A percentile compares a stretch with the other conserved stretches of the same genome.
These are phyloP conservation scores for Drosophila subquinaria DNA, from an alignment of 2,888 invertebrate genomes.

Conservation along the genomic window DNA sequence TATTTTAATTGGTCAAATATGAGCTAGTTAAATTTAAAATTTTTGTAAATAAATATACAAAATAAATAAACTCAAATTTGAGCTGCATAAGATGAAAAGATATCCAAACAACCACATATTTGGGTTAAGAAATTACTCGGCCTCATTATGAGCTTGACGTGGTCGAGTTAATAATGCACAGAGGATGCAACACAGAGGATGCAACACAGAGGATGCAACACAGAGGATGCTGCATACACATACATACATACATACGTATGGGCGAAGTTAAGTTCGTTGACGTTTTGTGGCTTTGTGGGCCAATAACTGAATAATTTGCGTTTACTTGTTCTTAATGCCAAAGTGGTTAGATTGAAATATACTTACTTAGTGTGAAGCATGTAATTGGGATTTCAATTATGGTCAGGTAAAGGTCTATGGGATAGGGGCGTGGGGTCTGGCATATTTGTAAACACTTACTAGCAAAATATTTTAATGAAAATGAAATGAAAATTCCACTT, in stretches of 20 bases:
- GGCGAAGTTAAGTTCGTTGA: conserved; percentile 33
- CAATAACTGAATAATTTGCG: conserved; percentile 77
- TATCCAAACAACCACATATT: conserved; percentile 52
- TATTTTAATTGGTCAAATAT: neutral
- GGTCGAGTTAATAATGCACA: conserved; percentile 81
- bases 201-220: conserved; percentile 55
- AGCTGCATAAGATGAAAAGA: conserved; percentile 7
- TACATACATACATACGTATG: neutral
- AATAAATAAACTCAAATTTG: neutral
- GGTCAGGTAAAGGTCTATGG: neutral
- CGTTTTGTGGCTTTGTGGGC: conserved; percentile 72
- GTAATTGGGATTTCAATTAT: neutral
- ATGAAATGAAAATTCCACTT: conserved; percentile 78
- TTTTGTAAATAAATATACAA: neutral
- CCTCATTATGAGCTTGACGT: conserved; percentile 78
- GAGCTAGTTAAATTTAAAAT: neutral
- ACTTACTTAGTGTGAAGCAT: neutral
- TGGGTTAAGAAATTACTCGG: conserved; percentile 48
- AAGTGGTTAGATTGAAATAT: conserved; percentile 22
- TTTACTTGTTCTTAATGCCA: conserved; percentile 21
- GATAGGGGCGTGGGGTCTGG: conserved; percentile 34
- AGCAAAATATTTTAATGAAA: conserved; percentile 77
- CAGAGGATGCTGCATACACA: conserved; percentile 45
- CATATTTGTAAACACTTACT: conserved; percentile 78
- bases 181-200: conserved; percentile 47